phyloP scores from a whole-genome alignment of 37 sponge, comb jelly and placozoan genomes.

The Oopsacas minuta region DNA sequence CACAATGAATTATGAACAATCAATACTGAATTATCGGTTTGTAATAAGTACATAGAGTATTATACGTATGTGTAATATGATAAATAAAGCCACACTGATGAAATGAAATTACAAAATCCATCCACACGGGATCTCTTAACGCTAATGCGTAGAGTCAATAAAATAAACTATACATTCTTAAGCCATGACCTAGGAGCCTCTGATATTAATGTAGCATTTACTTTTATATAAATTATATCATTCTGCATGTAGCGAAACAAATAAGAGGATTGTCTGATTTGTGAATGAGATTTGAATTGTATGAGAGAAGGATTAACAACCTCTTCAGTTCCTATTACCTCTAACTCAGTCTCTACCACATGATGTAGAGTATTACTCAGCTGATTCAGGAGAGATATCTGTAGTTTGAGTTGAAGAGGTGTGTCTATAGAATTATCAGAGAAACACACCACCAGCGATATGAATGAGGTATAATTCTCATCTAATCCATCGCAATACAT shows the following conservation, averaged over 20 bases:
- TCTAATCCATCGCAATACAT: background rate
- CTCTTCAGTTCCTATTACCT: background rate
- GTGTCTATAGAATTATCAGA: background rate
- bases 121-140: no score
- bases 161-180: background rate
- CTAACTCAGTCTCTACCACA: background rate
- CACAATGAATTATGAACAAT: no score
- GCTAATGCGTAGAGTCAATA: background rate
- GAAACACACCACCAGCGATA: background rate
- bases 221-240: background rate
- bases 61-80: no score
- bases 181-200: background rate
- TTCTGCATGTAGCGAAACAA: background rate
- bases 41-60: no score
- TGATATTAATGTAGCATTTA: background rate
- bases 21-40: no score
- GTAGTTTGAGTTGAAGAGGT: background rate
- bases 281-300: background rate
- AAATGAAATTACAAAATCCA: no score
- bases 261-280: conserved; percentile 6
- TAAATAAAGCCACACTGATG: no score
- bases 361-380: background rate
- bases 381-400: background rate
- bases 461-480: background rate
- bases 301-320: background rate